Conservation (phyloP, 2,888 invertebrate genomes). For the Nemapogon koenigi region DNA sequence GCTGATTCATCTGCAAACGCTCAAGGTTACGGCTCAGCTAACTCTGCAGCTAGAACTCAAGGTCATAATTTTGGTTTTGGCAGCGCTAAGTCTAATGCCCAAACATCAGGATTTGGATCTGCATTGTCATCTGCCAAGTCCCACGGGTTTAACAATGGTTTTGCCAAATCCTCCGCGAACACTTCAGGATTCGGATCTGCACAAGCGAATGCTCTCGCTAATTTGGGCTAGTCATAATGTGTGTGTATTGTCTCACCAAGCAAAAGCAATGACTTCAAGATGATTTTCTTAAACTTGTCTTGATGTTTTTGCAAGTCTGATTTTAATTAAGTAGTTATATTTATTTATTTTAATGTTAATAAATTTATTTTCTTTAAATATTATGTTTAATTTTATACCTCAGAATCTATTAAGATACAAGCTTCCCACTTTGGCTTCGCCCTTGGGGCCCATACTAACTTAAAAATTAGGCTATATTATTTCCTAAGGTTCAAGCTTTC, state of each 20-base stretch:
- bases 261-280: conserved; percentile 45
- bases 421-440: too few relatives aligned
- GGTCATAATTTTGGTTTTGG: conserved; percentile 43
- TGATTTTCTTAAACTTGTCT: conserved; percentile 52
- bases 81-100: conserved; percentile 2
- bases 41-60: conserved; percentile 21
- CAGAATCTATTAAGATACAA: too few relatives aligned
- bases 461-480: too few relatives aligned
- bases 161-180: conserved; percentile 20
- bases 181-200: conserved; percentile 18
- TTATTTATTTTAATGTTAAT: conserved; percentile 6
- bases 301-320: conserved; percentile 39
- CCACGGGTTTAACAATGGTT: conserved; percentile 20
- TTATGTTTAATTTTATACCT: too few relatives aligned
- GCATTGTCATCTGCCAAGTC: conserved; percentile 5
- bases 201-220: conserved; percentile 19
- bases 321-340: conserved; percentile 8
- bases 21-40: conserved; percentile 18
- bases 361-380: background rate
- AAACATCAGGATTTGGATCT: conserved; percentile 7
- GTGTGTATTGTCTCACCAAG: conserved; percentile 10
- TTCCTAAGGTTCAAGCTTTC: too few relatives aligned
- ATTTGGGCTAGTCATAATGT: conserved; percentile 8
- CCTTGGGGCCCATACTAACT: too few relatives aligned
- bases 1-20: conserved; percentile 12